These are phyloP conservation scores for Danaus plexippus DNA, from an alignment of 1,140 invertebrate genomes.

Conservation along the genomic window DNA sequence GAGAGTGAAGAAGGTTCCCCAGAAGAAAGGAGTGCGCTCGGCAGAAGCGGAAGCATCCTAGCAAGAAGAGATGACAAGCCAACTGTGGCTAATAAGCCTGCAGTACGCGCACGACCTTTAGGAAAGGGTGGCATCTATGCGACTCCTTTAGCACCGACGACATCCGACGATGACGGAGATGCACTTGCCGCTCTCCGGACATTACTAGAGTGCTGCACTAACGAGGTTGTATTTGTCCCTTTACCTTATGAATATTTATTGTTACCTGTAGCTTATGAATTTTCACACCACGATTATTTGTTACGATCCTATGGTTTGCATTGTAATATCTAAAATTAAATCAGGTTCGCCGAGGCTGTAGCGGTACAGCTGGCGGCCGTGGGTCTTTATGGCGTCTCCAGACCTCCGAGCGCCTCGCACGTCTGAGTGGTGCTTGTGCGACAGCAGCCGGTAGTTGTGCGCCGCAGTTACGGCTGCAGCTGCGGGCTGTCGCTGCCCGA, in stretches of 20 bases:
- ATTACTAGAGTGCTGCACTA: constrained; percentile 67
- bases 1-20: constrained; percentile 68
- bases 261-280: too few species aligned
- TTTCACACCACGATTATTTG: too few species aligned
- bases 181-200: constrained; percentile 50
- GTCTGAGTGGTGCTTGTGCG: constrained; percentile 83
- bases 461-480: constrained; percentile 90
- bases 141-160: constrained; percentile 70
- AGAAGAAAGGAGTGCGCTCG: constrained; percentile 50
- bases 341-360: constrained; percentile 75
- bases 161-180: constrained; percentile 33
- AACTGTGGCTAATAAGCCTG: constrained; percentile 78
- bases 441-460: constrained; percentile 84
- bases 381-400: constrained; percentile 78
- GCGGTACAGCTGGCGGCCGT: constrained; percentile 63
- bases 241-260: constrained; percentile 1
- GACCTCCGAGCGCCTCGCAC: constrained; percentile 85
- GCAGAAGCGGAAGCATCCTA: constrained; percentile 63
- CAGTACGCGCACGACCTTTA: constrained; percentile 31
- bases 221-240: constrained; percentile 27
- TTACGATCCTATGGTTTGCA: too few species aligned
- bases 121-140: constrained; percentile 75
- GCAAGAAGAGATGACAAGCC: constrained; percentile 77
- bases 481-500: constrained; percentile 86
- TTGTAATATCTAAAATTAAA: background rate